These are phyloP conservation scores for Cetonia aurata DNA, from an alignment of 2,888 invertebrate genomes.

Conservation along the genomic window DNA sequence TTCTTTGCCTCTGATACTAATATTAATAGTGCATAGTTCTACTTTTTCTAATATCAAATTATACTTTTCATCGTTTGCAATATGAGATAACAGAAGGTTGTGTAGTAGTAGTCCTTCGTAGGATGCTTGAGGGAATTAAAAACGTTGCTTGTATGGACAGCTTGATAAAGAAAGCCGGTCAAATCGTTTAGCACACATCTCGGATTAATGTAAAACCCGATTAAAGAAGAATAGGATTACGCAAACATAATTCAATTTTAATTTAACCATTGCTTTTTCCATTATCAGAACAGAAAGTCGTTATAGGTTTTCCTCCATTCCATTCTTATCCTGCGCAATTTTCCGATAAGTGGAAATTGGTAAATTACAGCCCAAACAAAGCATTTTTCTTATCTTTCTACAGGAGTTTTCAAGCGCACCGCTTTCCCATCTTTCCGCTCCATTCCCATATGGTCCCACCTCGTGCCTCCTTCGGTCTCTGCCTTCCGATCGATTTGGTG, in stretches of 20 bases:
- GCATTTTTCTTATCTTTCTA: constrained; percentile 31
- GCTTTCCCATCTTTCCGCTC: not conserved
- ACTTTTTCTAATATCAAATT: too few relatives aligned
- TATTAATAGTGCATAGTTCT: too few relatives aligned
- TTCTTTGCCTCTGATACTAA: too few relatives aligned
- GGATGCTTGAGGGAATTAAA: too few relatives aligned
- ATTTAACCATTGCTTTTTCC: constrained; percentile 4
- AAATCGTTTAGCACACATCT: too few relatives aligned
- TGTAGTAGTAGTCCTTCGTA: too few relatives aligned
- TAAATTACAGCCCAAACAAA: constrained; percentile 28
- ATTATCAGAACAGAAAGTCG: constrained; percentile 12
- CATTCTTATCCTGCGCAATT: constrained; percentile 8
- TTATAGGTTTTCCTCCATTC: constrained; percentile 15
- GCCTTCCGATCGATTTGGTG: constrained; percentile 5
- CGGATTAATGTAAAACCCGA: too few relatives aligned
- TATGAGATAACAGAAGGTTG: too few relatives aligned
- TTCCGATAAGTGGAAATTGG: constrained; percentile 28
- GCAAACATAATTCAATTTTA: constrained; percentile 26
- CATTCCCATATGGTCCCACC: not conserved
- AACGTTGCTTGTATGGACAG: too few relatives aligned
- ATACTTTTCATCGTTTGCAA: too few relatives aligned
- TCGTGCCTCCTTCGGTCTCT: constrained; percentile 6
- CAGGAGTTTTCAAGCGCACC: constrained; percentile 3
- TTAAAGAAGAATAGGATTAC: too few relatives aligned
- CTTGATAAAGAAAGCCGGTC: too few relatives aligned